Evolutionary conservation across 2,797 vertebrate species (phyloP).

Genomic region (Leptatherina wallacei): DNA sequence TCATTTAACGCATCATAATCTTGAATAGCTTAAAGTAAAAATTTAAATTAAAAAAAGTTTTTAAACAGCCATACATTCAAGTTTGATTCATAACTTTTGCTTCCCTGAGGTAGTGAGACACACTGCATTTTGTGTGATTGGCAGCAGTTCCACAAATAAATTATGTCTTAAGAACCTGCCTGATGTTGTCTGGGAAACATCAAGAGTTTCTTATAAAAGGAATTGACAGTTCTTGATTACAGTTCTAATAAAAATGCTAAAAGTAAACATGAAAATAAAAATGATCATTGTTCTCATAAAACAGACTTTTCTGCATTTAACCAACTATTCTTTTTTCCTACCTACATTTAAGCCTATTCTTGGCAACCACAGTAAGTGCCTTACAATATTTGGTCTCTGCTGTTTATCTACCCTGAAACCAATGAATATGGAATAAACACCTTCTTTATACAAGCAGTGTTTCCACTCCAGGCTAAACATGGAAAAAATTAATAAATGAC

Average conservation of each 20-base stretch:
- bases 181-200: neutral
- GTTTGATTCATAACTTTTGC: neutral
- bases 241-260: no score
- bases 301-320: neutral
- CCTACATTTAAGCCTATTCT: neutral
- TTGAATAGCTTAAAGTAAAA: no score
- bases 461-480: neutral
- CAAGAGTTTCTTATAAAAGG: neutral
- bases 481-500: neutral
- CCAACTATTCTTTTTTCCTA: rapidly evolving
- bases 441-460: neutral
- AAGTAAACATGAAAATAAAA: no score
- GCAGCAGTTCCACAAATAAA: neutral
- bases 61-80: neutral
- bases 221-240: no score
- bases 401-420: neutral
- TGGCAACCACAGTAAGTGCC: neutral
- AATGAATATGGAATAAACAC: neutral
- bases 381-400: neutral
- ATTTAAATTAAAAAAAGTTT: no score
- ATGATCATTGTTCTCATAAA: neutral
- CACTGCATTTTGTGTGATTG: neutral
- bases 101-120: neutral
- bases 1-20: neutral
- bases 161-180: neutral